These are phyloP conservation scores for Unio delphinus DNA, from an alignment of 2,888 invertebrate species.

Conservation along the genomic window DNA sequence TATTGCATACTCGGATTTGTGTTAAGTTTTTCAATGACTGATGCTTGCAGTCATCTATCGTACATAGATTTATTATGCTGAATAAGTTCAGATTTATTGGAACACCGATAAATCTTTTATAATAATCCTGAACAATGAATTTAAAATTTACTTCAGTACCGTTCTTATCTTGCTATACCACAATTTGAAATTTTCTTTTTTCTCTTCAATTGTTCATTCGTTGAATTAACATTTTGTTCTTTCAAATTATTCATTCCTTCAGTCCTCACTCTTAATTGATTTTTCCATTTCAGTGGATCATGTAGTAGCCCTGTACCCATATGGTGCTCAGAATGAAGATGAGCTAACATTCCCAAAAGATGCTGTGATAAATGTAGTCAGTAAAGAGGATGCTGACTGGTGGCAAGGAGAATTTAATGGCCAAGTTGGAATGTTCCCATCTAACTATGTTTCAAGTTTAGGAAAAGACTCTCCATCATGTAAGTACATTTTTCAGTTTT, in stretches of 20 bases:
- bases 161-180: too few species aligned
- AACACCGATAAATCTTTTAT: too few species aligned
- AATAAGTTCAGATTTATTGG: too few species aligned
- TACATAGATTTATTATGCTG: too few species aligned
- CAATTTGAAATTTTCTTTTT: too few species aligned
- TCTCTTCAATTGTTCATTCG: too few species aligned
- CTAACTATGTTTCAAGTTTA: conserved; percentile 88
- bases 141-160: too few species aligned
- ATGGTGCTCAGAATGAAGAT: conserved; percentile 67
- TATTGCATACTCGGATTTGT: too few species aligned
- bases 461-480: conserved; percentile 57
- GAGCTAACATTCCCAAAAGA: conserved; percentile 70
- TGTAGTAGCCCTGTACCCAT: conserved; percentile 75
- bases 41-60: too few species aligned
- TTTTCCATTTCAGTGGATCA: conserved; percentile 77
- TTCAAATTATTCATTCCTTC: background rate
- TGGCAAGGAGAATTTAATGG: conserved; percentile 96
- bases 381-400: conserved; percentile 96
- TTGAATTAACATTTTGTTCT: too few species aligned
- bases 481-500: conserved; percentile 44
- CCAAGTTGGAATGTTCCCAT: conserved; percentile 91
- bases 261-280: background rate
- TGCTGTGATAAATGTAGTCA: conserved; percentile 75
- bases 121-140: too few species aligned
- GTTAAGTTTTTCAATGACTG: too few species aligned